Evolutionary conservation across 2,888 invertebrate species (phyloP), one percentile per base, ranked within the genome.

Genomic region (Rhingia campestris): DNA sequence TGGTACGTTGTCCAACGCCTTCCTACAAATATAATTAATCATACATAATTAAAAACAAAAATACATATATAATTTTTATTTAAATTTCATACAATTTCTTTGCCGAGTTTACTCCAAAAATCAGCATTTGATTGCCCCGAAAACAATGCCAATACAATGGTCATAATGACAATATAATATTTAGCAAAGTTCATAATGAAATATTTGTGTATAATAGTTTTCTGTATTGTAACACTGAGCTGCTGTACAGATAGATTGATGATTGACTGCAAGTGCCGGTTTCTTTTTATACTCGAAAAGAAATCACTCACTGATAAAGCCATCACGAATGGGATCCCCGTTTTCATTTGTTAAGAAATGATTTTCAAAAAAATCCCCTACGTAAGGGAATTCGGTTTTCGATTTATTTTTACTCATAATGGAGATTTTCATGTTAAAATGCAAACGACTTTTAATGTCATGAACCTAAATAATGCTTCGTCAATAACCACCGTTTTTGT

Each of bases 101-200:
- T 89, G 75, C 88, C 89, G 69, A 89, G 77, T 58, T 89, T 89
- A 73, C 87, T 89, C 1, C 89, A 74, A 87, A 88, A 89, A 10
- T 88, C 87, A 3, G 89, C 90, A 6, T 90, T 87, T 10, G 88
- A 87, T 80, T 89, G 88, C 30, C 87, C 88, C 35, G 88, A 45
- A 58, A 88, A 88, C 2, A 88, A 75, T 22, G 88, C 87, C 53
- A 90, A 51, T 6, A 89, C 86, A 14, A 90, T 79, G 10, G 88
- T 88, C 6, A 54, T 14, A 3, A 87, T 70, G 2, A 88, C 86
- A 7, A 89, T 32, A 47, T 88, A 86, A 10, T 87, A 58, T 81
- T 87, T 87, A 30, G 74, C 22, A 59, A 88, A 88, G 47, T 88
- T 86, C 88, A 88, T 88, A 45, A 53, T 81, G 32, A 33, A 4